phyloP scores from a whole-genome alignment of 2,113 vertebrate species.

The Turdus rufiventris region DNA sequence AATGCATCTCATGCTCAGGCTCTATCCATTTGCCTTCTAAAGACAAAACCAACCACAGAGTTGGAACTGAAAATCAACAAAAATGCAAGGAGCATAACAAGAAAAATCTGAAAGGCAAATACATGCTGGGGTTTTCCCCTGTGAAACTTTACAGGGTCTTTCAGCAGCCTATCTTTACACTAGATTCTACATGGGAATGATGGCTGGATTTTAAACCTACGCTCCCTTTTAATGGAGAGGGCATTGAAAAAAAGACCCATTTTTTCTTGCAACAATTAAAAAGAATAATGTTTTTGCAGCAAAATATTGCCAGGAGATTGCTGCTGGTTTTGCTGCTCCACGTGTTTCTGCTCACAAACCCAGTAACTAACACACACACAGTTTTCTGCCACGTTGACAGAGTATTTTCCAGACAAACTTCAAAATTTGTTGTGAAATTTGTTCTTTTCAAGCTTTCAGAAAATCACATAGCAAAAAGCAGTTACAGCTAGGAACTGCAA shows the following conservation, averaged over 20 bases:
- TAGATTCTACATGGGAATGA: background rate
- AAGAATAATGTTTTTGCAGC: background rate
- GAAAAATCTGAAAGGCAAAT: conserved; percentile 22
- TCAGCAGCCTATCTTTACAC: background rate
- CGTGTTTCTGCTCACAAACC: background rate
- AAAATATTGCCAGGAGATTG: background rate
- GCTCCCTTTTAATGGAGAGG: background rate
- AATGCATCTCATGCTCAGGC: background rate
- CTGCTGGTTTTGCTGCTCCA: background rate
- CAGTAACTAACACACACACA: background rate
- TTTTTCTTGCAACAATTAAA: background rate
- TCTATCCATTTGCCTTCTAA: background rate
- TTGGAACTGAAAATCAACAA: background rate
- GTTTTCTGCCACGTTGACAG: background rate
- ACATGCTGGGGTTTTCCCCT: background rate
- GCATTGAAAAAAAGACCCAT: background rate
- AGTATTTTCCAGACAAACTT: background rate
- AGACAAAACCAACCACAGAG: background rate
- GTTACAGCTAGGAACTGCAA: background rate
- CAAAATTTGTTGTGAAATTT: background rate
- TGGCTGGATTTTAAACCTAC: background rate
- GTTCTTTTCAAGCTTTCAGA: background rate
- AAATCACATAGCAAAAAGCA: background rate
- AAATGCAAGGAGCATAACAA: background rate
- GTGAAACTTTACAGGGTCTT: background rate